phyloP scores from a whole-genome alignment of 2,888 invertebrate species.

The Drosophila quinaria region DNA sequence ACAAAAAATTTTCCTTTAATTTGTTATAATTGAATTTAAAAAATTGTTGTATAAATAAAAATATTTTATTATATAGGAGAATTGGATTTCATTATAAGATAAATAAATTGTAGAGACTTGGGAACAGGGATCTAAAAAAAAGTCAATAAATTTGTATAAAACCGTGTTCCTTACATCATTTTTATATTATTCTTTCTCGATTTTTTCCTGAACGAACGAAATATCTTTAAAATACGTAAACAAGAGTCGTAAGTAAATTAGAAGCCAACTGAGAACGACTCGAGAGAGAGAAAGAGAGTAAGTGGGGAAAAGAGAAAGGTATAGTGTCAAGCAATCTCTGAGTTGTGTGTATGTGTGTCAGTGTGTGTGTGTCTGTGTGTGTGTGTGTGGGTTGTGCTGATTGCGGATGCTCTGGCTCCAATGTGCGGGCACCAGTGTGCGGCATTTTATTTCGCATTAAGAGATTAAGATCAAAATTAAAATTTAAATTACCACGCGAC shows the following conservation, averaged over 20 bases:
- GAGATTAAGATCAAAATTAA: conserved; percentile 86
- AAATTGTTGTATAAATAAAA: too few species aligned
- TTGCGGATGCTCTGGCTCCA: conserved; percentile 52
- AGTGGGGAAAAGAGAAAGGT: not conserved
- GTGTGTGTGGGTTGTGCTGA: conserved; percentile 31
- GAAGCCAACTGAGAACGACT: conserved; percentile 51
- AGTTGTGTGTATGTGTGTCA: too few species aligned
- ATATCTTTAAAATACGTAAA: conserved; percentile 26
- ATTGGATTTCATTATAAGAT: too few species aligned
- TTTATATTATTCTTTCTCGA: not conserved
- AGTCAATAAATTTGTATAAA: not conserved
- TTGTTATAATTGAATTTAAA: too few species aligned
- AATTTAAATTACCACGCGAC: conserved; percentile 84
- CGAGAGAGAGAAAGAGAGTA: conserved; percentile 1
- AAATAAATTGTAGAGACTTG: too few species aligned
- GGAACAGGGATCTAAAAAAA: too few species aligned
- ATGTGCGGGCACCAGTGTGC: conserved; percentile 81
- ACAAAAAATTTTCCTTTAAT: too few species aligned
- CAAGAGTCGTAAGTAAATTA: conserved; percentile 66
- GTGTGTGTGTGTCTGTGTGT: not conserved
- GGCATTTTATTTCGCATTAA: conserved; percentile 86
- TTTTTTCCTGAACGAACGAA: not conserved
- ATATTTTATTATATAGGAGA: too few species aligned
- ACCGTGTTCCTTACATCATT: not conserved
- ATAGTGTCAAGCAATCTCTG: not conserved